phyloP scores from a whole-genome alignment of 2,113 vertebrate genomes.

The Lagopus leucura region DNA sequence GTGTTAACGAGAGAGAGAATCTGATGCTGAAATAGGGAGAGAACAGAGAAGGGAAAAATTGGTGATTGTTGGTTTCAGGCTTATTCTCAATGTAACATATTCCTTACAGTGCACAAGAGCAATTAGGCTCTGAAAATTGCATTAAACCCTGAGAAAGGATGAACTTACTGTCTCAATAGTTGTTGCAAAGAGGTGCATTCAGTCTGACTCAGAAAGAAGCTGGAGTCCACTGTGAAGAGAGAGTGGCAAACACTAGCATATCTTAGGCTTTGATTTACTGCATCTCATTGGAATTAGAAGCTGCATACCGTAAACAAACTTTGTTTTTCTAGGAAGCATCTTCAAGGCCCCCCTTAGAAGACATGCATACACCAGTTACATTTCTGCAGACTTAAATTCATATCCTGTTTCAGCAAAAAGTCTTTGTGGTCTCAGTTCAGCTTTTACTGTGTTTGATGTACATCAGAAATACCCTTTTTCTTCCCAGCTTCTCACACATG shows the following conservation, averaged over 20 bases:
- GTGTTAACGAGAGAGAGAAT: neutral
- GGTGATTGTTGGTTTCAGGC: neutral
- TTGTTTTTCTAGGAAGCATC: neutral
- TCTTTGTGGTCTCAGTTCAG: constrained; percentile 20
- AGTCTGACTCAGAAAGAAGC: neutral
- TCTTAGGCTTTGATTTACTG: neutral
- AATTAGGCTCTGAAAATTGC: neutral
- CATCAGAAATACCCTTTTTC: constrained; percentile 6
- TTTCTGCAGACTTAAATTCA: neutral
- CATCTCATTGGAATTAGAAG: neutral
- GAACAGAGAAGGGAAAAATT: rapidly evolving
- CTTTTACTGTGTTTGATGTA: constrained; percentile 21
- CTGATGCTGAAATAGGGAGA: neutral
- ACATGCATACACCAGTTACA: neutral
- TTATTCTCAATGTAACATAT: neutral
- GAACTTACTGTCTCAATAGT: neutral
- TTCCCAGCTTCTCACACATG: neutral
- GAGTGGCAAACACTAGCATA: neutral
- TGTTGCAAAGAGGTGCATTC: neutral
- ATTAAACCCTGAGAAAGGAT: neutral
- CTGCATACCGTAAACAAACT: neutral
- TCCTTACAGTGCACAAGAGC: neutral
- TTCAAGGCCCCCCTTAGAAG: neutral
- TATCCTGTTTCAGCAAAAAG: constrained; percentile 3
- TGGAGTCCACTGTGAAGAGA: neutral